Percentiles rank a stretch among this genome's conserved stretches.
These are phyloP conservation scores for Tyrophagus putrescentiae DNA, from an alignment of 1,140 invertebrate species.

Conservation along the genomic window DNA sequence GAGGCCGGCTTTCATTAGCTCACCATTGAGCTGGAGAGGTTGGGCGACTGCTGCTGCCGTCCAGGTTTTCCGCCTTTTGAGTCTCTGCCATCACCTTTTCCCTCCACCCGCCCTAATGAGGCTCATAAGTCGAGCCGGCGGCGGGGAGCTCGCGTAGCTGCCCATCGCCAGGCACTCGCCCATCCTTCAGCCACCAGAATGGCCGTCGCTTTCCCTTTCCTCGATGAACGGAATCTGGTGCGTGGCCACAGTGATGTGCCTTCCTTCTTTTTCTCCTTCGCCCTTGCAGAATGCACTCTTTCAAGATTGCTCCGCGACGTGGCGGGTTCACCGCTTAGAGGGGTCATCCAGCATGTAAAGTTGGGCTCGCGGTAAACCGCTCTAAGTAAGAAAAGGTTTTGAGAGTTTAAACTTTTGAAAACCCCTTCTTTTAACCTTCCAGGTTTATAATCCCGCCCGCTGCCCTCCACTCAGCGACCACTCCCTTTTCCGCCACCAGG, in stretches of 20 bases:
- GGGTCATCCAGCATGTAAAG: too few relatives aligned
- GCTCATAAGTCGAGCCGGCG: background rate
- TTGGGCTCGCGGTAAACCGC: too few relatives aligned
- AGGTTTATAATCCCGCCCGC: constrained; percentile 78
- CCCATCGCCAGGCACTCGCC: constrained; percentile 22
- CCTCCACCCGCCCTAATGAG: background rate
- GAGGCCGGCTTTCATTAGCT: too few relatives aligned
- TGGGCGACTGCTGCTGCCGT: too few relatives aligned
- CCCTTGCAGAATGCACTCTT: too few relatives aligned
- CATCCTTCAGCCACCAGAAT: constrained; percentile 58
- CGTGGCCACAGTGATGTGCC: constrained; percentile 50
- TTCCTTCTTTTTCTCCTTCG: too few relatives aligned
- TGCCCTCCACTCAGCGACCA: too few relatives aligned
- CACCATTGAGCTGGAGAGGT: too few relatives aligned
- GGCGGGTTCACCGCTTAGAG: too few relatives aligned
- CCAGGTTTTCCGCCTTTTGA: too few relatives aligned
- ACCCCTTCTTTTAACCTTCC: too few relatives aligned
- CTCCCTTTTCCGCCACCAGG: constrained; percentile 37
- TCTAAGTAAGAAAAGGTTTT: constrained; percentile 40
- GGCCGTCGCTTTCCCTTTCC: constrained; percentile 55
- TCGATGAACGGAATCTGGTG: constrained; percentile 46
- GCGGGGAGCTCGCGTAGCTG: constrained; percentile 8
- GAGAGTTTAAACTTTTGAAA: background rate
- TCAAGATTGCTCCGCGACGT: too few relatives aligned
- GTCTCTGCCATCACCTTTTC: background rate